These are phyloP conservation scores for Aurelia sp. DNA, from an alignment of 30 jellyfish, hydroid and myxozoan genomes.

Conservation along the genomic window DNA sequence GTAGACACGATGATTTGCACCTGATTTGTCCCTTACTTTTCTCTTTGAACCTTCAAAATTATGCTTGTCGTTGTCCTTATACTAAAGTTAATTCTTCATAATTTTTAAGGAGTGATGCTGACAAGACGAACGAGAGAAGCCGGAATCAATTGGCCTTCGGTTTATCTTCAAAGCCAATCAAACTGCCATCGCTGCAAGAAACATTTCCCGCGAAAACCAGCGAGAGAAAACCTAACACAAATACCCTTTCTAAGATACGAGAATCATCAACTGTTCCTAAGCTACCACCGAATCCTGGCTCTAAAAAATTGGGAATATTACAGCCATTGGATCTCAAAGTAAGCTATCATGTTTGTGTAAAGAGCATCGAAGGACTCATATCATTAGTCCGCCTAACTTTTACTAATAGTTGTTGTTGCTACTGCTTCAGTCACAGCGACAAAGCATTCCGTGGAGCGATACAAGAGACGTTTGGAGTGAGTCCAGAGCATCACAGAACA, in stretches of 20 bases:
- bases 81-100: neutral
- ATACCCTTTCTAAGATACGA: neutral
- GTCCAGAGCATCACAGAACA: no score
- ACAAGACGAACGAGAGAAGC: neutral
- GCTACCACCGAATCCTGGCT: neutral
- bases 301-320: neutral
- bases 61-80: no score
- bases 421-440: no score
- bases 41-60: no score
- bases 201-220: neutral
- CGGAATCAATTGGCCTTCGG: conserved; percentile 2
- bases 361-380: no score
- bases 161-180: conserved; percentile 34
- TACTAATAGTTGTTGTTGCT: no score
- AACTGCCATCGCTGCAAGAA: conserved; percentile 11
- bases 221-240: neutral
- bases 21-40: no score
- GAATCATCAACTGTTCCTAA: neutral
- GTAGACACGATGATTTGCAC: no score
- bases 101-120: neutral
- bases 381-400: no score
- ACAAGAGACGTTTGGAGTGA: no score
- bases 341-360: no score
- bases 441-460: no score
- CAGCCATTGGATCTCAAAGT: neutral